These are phyloP conservation scores for Coenonympha arcania DNA, from an alignment of 2,888 invertebrate genomes.

Conservation along the genomic window DNA sequence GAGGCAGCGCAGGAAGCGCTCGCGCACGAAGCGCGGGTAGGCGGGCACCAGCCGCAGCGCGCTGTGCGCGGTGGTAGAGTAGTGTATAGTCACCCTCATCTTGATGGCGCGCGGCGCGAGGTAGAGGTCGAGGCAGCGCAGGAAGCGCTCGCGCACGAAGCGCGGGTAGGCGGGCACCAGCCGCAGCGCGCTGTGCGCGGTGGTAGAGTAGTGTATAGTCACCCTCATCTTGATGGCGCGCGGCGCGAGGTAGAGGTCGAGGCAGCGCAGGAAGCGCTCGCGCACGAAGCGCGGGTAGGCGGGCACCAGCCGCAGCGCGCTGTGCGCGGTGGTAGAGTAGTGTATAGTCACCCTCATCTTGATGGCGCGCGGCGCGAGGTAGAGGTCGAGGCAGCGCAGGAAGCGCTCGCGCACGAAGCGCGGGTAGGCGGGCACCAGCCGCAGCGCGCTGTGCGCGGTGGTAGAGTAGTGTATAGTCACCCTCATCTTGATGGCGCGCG, in stretches of 20 bases:
- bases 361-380: slow-evolving; percentile 93
- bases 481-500: slow-evolving; percentile 92
- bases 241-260: slow-evolving; percentile 97
- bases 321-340: slow-evolving; percentile 86
- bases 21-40: slow-evolving; percentile 87
- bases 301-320: slow-evolving; percentile 87
- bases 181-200: slow-evolving; percentile 84
- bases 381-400: slow-evolving; percentile 95
- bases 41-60: slow-evolving; percentile 90
- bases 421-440: slow-evolving; percentile 90
- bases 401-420: slow-evolving; percentile 92
- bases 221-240: slow-evolving; percentile 92
- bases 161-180: slow-evolving; percentile 90
- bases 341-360: slow-evolving; percentile 92
- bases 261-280: slow-evolving; percentile 95
- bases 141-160: slow-evolving; percentile 92
- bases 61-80: slow-evolving; percentile 84
- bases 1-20: slow-evolving; percentile 95
- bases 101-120: slow-evolving; percentile 94
- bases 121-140: slow-evolving; percentile 96
- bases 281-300: slow-evolving; percentile 88
- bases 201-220: no score
- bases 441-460: slow-evolving; percentile 82
- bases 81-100: slow-evolving; percentile 89
- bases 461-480: no score